Evolutionary conservation across 2,888 invertebrate species (phyloP).

Genomic region (Ecdyonurus torrentis): DNA sequence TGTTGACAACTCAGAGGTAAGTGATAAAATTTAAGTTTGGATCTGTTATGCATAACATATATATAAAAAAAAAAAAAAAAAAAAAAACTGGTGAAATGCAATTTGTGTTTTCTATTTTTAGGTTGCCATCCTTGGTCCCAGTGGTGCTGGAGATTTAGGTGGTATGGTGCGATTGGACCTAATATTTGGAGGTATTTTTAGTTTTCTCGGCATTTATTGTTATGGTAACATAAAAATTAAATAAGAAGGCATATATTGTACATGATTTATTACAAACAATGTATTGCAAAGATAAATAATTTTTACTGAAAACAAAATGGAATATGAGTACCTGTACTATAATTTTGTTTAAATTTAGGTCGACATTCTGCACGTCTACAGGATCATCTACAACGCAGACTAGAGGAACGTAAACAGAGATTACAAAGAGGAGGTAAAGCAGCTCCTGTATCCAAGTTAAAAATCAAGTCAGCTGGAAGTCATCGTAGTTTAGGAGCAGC

Average conservation of each 20-base stretch:
- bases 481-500: background rate
- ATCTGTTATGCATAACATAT: background rate
- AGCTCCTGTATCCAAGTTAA: background rate
- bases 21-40: background rate
- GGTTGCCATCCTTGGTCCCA: conserved; percentile 28
- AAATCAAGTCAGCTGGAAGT: background rate
- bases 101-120: background rate
- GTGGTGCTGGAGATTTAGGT: conserved; percentile 30
- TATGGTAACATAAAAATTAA: too few relatives aligned
- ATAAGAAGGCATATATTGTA: too few relatives aligned
- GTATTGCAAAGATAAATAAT: too few relatives aligned
- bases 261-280: too few relatives aligned
- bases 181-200: conserved; percentile 28
- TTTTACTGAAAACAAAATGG: too few relatives aligned
- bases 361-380: conserved; percentile 36
- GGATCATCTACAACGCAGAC: conserved; percentile 37
- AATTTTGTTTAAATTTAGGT: too few relatives aligned
- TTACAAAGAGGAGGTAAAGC: conserved; percentile 22
- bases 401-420: conserved; percentile 36
- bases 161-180: conserved; percentile 37
- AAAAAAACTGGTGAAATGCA: background rate
- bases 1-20: conserved; percentile 33
- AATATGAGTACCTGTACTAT: too few relatives aligned
- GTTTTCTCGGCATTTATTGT: background rate
- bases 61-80: background rate